Evolutionary conservation across 2,888 invertebrate species (phyloP).

Genomic region (Folsomia manolachei): DNA sequence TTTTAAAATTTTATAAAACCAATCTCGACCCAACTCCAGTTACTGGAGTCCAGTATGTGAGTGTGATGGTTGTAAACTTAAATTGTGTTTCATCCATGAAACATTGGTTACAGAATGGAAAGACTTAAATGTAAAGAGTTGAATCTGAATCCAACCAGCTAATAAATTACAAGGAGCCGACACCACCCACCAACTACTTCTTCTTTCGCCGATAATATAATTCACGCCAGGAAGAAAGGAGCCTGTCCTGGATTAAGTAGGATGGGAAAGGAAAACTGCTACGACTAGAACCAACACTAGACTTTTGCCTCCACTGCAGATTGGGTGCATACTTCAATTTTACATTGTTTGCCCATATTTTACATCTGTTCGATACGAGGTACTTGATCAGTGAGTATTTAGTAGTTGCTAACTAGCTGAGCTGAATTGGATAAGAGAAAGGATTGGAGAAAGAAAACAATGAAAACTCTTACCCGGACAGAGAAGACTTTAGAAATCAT

Average conservation of each 20-base stretch:
- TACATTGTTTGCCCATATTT: background rate
- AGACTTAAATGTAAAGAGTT: background rate
- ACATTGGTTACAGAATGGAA: background rate
- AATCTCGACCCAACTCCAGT: too few species aligned
- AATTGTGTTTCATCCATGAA: background rate
- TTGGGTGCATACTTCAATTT: slow-evolving; percentile 1
- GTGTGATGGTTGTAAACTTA: too few species aligned
- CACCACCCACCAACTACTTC: background rate
- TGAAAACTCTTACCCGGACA: too few species aligned
- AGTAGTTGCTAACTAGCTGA: background rate
- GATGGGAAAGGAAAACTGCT: background rate
- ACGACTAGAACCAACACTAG: too few species aligned
- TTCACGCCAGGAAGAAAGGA: background rate
- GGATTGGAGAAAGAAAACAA: too few species aligned
- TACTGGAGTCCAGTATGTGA: too few species aligned
- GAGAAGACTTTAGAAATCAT: too few species aligned
- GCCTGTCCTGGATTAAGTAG: background rate
- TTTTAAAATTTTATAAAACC: too few species aligned
- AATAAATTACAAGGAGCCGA: background rate
- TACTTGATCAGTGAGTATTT: background rate
- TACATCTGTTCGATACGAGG: background rate
- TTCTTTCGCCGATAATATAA: background rate
- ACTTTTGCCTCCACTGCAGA: background rate
- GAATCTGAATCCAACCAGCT: background rate
- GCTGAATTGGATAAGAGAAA: background rate